Conservation (phyloP, 2,113 vertebrate species). For the Sapajus apella region DNA sequence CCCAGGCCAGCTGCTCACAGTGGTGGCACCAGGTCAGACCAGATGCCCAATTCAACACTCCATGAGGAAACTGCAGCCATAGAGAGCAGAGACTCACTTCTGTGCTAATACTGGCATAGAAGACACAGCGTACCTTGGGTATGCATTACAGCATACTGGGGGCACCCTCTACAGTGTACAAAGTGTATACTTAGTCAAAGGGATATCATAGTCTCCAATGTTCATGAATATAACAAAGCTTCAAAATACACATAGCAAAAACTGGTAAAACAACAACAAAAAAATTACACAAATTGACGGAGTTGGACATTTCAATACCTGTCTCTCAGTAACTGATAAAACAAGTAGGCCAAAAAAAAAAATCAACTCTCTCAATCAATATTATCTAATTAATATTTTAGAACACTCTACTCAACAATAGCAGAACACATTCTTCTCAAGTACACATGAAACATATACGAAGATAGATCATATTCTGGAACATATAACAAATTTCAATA, state of each 20-base stretch:
- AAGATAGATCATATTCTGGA: neutral
- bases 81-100: neutral
- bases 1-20: neutral
- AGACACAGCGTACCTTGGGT: neutral
- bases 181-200: neutral
- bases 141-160: fast-evolving
- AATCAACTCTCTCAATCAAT: neutral
- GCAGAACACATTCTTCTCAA: neutral
- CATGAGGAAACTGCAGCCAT: fast-evolving
- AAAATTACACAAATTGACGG: too few species aligned
- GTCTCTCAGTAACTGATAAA: neutral
- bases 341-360: neutral
- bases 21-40: neutral
- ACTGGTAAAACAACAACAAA: neutral
- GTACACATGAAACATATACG: fast-evolving
- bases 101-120: neutral
- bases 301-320: too few species aligned
- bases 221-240: neutral
- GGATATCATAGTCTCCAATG: neutral
- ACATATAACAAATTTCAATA: too few species aligned
- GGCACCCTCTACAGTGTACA: neutral
- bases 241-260: neutral
- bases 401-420: neutral
- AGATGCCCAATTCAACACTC: neutral
- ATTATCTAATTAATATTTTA: neutral